These are phyloP conservation scores for Taxidea taxus DNA, from an alignment of 2,113 vertebrate species.

Conservation along the genomic window DNA sequence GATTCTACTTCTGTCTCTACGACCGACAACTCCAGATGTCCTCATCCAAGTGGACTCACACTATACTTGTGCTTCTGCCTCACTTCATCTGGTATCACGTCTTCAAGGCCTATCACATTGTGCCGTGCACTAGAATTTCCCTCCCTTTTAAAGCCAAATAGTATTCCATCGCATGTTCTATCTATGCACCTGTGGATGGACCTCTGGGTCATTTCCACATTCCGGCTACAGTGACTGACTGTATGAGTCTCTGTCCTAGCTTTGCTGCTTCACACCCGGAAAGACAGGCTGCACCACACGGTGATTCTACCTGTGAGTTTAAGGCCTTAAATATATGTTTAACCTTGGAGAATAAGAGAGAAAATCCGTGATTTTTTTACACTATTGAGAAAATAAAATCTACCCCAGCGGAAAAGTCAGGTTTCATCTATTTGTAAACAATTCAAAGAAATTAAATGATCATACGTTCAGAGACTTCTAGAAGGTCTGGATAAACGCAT, in stretches of 20 bases:
- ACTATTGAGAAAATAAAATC: not conserved
- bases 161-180: not conserved
- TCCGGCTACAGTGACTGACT: not conserved
- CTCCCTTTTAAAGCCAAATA: not conserved
- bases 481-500: not conserved
- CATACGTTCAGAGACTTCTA: not conserved
- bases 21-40: not conserved
- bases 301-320: not conserved
- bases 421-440: not conserved
- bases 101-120: not conserved
- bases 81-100: not conserved
- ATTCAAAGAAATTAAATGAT: conserved; percentile 15
- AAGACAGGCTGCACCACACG: not conserved
- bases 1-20: not conserved
- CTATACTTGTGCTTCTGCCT: not conserved
- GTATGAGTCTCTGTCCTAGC: not conserved
- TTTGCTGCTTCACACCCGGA: not conserved
- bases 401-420: not conserved
- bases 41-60: not conserved
- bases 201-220: not conserved
- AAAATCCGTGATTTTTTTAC: not conserved
- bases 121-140: not conserved
- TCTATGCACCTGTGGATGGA: not conserved
- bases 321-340: not conserved
- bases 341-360: not conserved